phyloP scores from a whole-genome alignment of 2,113 vertebrate genomes.

The Eonycteris spelaea region DNA sequence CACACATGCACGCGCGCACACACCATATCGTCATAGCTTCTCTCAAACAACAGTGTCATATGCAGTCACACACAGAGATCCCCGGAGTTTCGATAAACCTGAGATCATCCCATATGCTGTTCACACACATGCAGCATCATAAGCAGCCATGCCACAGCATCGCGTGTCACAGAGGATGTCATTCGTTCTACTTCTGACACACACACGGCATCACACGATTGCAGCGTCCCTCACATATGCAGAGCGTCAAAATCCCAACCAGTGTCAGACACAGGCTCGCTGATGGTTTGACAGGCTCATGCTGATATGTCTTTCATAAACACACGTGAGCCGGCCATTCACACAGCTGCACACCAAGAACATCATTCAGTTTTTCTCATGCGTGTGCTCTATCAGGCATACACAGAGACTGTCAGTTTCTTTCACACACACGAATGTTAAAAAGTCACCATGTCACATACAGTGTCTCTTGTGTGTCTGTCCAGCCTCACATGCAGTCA shows the following conservation, averaged over 20 bases:
- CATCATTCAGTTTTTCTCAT: neutral
- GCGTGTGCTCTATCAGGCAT: neutral
- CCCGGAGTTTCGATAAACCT: neutral
- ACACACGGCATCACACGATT: neutral
- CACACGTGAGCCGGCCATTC: rapidly evolving
- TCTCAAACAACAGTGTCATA: neutral
- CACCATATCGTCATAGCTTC: rapidly evolving
- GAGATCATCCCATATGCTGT: neutral
- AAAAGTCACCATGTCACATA: neutral
- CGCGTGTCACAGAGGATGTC: neutral
- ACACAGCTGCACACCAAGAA: neutral
- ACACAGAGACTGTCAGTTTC: neutral
- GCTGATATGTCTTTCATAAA: neutral
- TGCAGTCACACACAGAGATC: neutral
- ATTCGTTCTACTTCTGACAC: neutral
- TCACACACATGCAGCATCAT: neutral
- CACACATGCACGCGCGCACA: neutral
- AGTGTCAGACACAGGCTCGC: neutral
- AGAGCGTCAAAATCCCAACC: rapidly evolving
- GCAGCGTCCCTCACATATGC: rapidly evolving
- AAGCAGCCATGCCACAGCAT: neutral
- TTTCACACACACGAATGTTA: rapidly evolving
- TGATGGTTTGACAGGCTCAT: neutral
- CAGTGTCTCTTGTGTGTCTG: neutral
- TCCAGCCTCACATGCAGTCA: neutral